Base-by-base conservation (phyloP, 2,797 vertebrate genomes). In the Leucoraja ocellata region DNA sequence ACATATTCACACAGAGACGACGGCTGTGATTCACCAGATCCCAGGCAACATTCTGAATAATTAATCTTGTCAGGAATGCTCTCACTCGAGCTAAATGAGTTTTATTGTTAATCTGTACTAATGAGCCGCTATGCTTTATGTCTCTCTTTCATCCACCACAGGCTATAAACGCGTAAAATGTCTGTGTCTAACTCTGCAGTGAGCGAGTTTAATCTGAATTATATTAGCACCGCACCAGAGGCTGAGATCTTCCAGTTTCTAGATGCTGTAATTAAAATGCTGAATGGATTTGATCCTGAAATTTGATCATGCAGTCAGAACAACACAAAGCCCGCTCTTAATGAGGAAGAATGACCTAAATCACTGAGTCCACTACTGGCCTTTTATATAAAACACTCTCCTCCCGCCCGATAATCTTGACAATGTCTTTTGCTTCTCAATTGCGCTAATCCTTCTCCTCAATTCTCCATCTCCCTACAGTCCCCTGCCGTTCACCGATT, bases 231-330 rank as follows among this genome's bases (percentile, higher is more conserved):
- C 84, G 36, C 84, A 88, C 84, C 63, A 68, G 63, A 88, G 84
- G 84, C 61, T 88, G 61, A 68, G 84, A 65, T n/a, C 61, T 68
- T 68, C 63, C 7, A 68, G n/a, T 88, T 88, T 88, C 84, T n/a
- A 88, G 84, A 65, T 14, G 32, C 63, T 68, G 84, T 88, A 68
- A 88, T 88, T 68, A 88, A 88, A 88, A 68, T 88, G 84, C 36
- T 88, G 63, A 88, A 88, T 88, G 84, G 84, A 68, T 88, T 88
- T 88, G n/a, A 88, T 68, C 68, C 84, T 36, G 63, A 88, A 88
- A 88, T 88, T 68, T 88, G 84, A 88, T 88, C 84, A 88, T 88
- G 61, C 36, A 88, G 61, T 36, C 23, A 7, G 68, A 68, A 88
- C n/a, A 14, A 36, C 63, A 36, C n/a, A 65, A 68, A 88, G n/a